Conservation (phyloP, 1,140 invertebrate genomes). For the Cyphomyrmex costatus region DNA sequence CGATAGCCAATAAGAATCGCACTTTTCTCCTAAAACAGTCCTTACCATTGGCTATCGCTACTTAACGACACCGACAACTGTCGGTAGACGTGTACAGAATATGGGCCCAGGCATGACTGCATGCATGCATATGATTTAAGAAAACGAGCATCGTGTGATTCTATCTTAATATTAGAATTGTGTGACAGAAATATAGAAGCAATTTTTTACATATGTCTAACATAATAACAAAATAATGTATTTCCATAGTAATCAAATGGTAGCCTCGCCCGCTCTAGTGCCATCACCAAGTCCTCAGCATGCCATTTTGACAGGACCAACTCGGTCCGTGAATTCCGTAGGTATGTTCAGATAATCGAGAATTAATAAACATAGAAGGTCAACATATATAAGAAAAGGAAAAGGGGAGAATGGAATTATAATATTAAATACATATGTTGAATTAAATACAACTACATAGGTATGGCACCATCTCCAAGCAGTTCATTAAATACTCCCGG, state of each 20-base stretch:
- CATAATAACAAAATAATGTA: slow-evolving; percentile 43
- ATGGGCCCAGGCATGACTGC: too few relatives aligned
- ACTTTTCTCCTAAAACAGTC: too few relatives aligned
- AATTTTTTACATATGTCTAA: background rate
- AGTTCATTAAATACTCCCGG: slow-evolving; percentile 93
- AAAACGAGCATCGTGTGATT: too few relatives aligned
- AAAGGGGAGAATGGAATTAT: background rate
- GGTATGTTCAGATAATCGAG: slow-evolving; percentile 70
- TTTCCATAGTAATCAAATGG: slow-evolving; percentile 88
- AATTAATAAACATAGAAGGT: slow-evolving; percentile 33
- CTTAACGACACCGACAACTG: too few relatives aligned
- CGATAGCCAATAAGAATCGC: too few relatives aligned
- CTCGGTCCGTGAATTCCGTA: slow-evolving; percentile 85
- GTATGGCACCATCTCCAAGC: slow-evolving; percentile 93
- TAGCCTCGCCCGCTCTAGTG: slow-evolving; percentile 90
- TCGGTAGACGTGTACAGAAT: too few relatives aligned
- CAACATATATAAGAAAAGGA: background rate
- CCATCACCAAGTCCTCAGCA: slow-evolving; percentile 90
- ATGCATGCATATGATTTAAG: too few relatives aligned
- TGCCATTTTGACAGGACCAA: slow-evolving; percentile 86
- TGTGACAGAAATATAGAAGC: slow-evolving; percentile 1
- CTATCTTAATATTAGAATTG: too few relatives aligned
- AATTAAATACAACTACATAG: slow-evolving; percentile 70
- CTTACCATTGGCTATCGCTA: too few relatives aligned
- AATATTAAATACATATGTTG: slow-evolving; percentile 23